A percentile compares a stretch with the other conserved stretches of the same genome.
Evolutionary conservation across 2,113 vertebrate species (phyloP).

Genomic region (Motacilla tschutschensis): DNA sequence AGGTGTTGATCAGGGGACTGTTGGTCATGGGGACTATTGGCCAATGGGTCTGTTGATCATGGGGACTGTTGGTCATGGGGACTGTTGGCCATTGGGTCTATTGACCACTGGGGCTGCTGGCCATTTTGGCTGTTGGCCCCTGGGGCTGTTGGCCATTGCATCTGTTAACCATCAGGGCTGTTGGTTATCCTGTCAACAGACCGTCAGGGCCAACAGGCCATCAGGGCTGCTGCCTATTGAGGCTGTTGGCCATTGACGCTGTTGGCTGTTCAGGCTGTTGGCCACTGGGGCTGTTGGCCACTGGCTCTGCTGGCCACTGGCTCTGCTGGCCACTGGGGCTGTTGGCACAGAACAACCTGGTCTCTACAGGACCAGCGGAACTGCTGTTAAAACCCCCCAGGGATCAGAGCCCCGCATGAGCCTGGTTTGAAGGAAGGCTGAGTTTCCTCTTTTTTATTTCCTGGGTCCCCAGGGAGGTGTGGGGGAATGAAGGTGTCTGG

Average conservation of each 20-base stretch:
- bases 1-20: accelerated
- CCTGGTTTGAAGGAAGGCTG: neutral
- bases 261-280: neutral
- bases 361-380: neutral
- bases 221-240: neutral
- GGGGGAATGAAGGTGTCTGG: neutral
- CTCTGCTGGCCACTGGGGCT: neutral
- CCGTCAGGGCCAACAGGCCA: no score
- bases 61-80: accelerated
- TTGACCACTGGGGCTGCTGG: no score
- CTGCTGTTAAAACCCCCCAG: neutral
- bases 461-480: accelerated
- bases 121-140: no score
- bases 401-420: neutral
- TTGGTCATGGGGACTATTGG: no score
- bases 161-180: accelerated
- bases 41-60: accelerated
- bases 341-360: neutral
- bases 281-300: neutral
- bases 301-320: neutral
- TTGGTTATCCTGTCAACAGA: no score
- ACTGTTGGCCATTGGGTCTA: no score
- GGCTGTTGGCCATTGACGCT: neutral
- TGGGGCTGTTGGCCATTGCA: no score
- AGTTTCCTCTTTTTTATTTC: neutral